phyloP scores from a whole-genome alignment of 2,113 vertebrate species.

The Xiphias gladius region DNA sequence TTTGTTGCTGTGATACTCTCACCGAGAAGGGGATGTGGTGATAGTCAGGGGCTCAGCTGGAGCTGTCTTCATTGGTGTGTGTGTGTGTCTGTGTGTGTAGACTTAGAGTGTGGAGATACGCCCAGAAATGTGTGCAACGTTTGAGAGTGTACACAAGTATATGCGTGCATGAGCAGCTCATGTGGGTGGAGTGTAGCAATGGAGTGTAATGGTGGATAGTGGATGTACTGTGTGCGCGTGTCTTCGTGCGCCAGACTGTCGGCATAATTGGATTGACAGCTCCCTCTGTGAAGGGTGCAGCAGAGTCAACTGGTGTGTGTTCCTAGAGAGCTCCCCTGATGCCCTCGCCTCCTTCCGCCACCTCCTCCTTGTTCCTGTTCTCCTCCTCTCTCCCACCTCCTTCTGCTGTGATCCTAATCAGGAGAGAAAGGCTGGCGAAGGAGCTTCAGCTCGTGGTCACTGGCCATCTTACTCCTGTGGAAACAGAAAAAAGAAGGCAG shows the following conservation, averaged over 20 bases:
- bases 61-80: slow-evolving; percentile 50
- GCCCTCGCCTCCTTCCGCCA: slow-evolving; percentile 39
- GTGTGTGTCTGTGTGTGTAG: slow-evolving; percentile 2
- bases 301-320: slow-evolving; percentile 77
- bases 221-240: not conserved
- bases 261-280: slow-evolving; percentile 80
- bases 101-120: not conserved
- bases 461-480: slow-evolving; percentile 18
- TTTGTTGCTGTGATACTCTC: slow-evolving; percentile 73
- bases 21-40: slow-evolving; percentile 53
- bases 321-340: slow-evolving; percentile 60
- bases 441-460: slow-evolving; percentile 39
- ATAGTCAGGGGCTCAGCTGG: slow-evolving; percentile 68
- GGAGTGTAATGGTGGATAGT: slow-evolving; percentile 1
- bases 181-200: slow-evolving; percentile 23
- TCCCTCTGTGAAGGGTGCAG: slow-evolving; percentile 70
- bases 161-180: slow-evolving; percentile 1
- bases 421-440: slow-evolving; percentile 60
- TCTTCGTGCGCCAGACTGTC: slow-evolving; percentile 37
- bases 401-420: slow-evolving; percentile 67
- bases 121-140: slow-evolving; percentile 20
- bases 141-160: not conserved
- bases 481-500: slow-evolving; percentile 16
- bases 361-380: slow-evolving; percentile 24
- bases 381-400: slow-evolving; percentile 47